Conservation (phyloP, 2,797 vertebrate species). For the Anguilla megastoma region DNA sequence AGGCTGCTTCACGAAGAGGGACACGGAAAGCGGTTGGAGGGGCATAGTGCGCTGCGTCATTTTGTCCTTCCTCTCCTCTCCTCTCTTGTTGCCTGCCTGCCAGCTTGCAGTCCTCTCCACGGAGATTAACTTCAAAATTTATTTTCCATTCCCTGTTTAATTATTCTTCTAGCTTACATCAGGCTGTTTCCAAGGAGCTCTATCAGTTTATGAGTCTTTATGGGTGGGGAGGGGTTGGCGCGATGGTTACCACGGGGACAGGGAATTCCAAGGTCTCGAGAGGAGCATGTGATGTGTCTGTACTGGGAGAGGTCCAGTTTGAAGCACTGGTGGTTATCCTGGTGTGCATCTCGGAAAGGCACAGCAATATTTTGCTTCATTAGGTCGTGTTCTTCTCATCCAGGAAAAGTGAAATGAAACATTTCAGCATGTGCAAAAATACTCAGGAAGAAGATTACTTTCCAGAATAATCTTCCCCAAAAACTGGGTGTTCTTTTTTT, state of each 20-base stretch:
- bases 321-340: not conserved
- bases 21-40: constrained; percentile 1
- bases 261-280: not conserved
- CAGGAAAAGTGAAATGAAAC: not conserved
- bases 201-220: not conserved
- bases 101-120: not conserved
- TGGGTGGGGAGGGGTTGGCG: not conserved
- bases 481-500: constrained; percentile 4
- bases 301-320: not conserved
- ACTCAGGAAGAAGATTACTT: not conserved
- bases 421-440: not conserved
- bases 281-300: not conserved
- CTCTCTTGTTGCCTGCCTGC: constrained; percentile 28
- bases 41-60: constrained; percentile 3
- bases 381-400: not conserved
- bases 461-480: not conserved
- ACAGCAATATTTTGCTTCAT: not conserved
- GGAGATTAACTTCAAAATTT: not conserved
- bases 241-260: not conserved
- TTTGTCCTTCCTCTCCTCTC: not conserved
- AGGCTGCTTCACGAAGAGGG: not conserved
- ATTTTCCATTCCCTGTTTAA: not conserved
- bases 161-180: not conserved
- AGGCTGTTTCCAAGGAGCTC: not conserved
- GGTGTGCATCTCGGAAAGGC: not conserved